These are phyloP conservation scores for Australoheros facetus DNA, from an alignment of 2,797 vertebrate species.

Conservation along the genomic window DNA sequence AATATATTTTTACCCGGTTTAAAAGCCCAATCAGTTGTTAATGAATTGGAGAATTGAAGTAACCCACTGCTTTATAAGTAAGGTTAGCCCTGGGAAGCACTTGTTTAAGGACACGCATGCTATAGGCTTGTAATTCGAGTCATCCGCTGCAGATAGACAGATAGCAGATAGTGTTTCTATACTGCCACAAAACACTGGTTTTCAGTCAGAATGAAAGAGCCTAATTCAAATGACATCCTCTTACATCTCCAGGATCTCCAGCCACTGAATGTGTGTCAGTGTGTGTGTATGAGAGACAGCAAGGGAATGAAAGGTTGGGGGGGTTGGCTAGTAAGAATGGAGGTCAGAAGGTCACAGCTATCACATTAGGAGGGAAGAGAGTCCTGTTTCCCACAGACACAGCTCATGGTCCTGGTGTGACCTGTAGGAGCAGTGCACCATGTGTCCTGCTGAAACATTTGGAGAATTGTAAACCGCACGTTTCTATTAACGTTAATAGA, in stretches of 20 bases:
- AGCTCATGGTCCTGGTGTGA: conserved; percentile 26
- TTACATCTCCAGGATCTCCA: conserved; percentile 45
- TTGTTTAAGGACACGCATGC: rapidly evolving
- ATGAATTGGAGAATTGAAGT: background rate
- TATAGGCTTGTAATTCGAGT: background rate
- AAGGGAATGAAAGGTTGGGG: conserved; percentile 39
- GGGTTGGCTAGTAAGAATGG: conserved; percentile 44
- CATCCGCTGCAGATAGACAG: background rate
- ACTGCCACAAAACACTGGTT: background rate
- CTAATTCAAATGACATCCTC: conserved; percentile 48
- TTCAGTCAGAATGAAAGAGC: conserved; percentile 23
- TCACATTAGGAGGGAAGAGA: conserved; percentile 61
- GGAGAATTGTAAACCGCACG: background rate
- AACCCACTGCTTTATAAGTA: background rate
- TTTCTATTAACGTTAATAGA: background rate
- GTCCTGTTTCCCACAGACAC: conserved; percentile 67
- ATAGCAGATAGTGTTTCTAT: background rate
- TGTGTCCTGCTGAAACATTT: conserved; percentile 10
- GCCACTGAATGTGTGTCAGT: conserved; percentile 46
- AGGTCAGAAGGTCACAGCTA: conserved; percentile 67
- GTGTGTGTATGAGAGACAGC: conserved; percentile 25
- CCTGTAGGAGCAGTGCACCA: conserved; percentile 22
- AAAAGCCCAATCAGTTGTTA: background rate
- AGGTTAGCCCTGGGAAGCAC: background rate
- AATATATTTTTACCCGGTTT: background rate